These are phyloP conservation scores for Lamprologus callipterus DNA, from an alignment of 2,113 vertebrate species.

Conservation along the genomic window DNA sequence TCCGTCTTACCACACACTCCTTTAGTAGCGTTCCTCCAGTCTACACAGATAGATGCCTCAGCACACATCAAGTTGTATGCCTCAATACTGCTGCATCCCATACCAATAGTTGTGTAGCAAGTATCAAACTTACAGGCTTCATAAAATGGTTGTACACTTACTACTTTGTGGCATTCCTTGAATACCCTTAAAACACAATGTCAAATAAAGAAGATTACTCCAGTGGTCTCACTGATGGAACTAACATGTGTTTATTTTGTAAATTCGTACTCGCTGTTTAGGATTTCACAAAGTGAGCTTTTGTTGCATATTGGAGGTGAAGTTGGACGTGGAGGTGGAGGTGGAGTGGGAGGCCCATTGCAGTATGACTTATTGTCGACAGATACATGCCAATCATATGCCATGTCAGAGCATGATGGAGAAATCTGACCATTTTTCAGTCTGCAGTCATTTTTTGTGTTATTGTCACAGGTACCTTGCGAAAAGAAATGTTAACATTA, in stretches of 20 bases:
- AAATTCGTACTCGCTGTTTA: conserved; percentile 76
- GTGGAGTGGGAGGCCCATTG: background rate
- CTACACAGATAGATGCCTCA: conserved; percentile 68
- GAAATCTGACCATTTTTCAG: conserved; percentile 56
- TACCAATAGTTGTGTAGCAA: conserved; percentile 30
- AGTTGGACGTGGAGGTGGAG: accelerated
- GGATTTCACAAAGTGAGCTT: conserved; percentile 61
- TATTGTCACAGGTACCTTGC: conserved; percentile 83
- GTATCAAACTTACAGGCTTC: conserved; percentile 77
- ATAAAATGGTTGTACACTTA: conserved; percentile 54
- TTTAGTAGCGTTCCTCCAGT: conserved; percentile 77
- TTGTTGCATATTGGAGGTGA: accelerated
- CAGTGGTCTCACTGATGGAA: background rate
- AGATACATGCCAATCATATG: conserved; percentile 69
- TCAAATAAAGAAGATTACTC: background rate
- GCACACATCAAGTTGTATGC: conserved; percentile 75
- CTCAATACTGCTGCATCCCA: conserved; percentile 76
- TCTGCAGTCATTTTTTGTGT: conserved; percentile 78
- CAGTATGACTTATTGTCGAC: conserved; percentile 30
- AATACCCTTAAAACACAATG: conserved; percentile 71
- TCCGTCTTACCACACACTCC: conserved; percentile 75
- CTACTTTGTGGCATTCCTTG: conserved; percentile 68
- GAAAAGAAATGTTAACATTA: background rate
- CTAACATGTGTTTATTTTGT: background rate
- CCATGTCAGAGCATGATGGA: conserved; percentile 72